These are phyloP conservation scores for Enteromius anoplus DNA, from an alignment of 2,797 vertebrate species.

Conservation along the genomic window DNA sequence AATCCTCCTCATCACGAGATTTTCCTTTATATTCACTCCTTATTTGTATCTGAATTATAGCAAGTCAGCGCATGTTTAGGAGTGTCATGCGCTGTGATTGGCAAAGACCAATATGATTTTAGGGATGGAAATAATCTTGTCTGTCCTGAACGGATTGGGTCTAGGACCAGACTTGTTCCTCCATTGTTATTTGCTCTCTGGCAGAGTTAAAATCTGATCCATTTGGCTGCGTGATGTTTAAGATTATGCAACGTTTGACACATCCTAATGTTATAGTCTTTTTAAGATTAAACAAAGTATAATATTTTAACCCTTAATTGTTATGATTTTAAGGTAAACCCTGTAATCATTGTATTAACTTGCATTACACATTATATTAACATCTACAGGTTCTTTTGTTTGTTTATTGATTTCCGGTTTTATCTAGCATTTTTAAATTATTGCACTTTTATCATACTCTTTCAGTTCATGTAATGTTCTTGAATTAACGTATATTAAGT, in stretches of 20 bases:
- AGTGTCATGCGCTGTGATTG: neutral
- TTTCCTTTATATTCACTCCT: conserved; percentile 1
- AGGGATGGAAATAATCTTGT: conserved; percentile 19
- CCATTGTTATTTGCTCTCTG: conserved; percentile 1
- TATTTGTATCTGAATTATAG: neutral
- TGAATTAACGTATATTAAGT: neutral
- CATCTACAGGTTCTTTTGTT: neutral
- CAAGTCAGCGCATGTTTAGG: conserved; percentile 22
- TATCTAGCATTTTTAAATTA: neutral
- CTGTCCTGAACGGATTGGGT: neutral
- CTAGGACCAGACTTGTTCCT: conserved; percentile 32
- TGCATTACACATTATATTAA: neutral
- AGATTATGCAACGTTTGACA: neutral
- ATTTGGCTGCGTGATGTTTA: neutral
- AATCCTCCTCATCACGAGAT: conserved; percentile 10
- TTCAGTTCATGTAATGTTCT: neutral
- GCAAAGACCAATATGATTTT: conserved; percentile 13
- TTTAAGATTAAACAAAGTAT: neutral
- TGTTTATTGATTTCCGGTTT: neutral
- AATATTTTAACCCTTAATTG: neutral
- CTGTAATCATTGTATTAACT: neutral
- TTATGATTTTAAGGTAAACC: neutral
- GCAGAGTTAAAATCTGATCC: neutral
- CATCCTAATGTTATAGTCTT: neutral
- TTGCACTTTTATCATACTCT: neutral